Percentiles rank a stretch among this genome's conserved stretches.
These are phyloP conservation scores for Apamea anceps DNA, from an alignment of 2,888 invertebrate genomes.

Conservation along the genomic window DNA sequence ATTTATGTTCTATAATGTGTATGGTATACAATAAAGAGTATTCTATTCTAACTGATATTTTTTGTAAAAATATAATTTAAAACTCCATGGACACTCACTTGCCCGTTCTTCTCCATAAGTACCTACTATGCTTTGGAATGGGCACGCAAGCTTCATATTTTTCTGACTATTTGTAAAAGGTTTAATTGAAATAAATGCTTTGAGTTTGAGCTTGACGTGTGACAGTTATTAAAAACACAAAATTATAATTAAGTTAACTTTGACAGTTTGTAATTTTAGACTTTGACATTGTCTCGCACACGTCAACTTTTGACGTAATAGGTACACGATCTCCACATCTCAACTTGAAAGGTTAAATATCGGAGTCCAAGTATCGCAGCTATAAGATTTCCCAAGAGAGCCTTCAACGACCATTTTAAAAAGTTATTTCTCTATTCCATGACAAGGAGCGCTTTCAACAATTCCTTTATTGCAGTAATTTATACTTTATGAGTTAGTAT, in stretches of 20 bases:
- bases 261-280: not conserved
- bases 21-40: too few relatives aligned
- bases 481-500: constrained; percentile 34
- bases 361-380: not conserved
- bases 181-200: too few relatives aligned
- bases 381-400: constrained; percentile 37
- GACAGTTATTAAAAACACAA: not conserved
- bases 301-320: not conserved
- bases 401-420: constrained; percentile 10
- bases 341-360: constrained; percentile 2
- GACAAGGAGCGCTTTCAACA: constrained; percentile 18
- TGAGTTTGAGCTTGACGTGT: not conserved
- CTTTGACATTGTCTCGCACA: too few relatives aligned
- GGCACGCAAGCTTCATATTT: too few relatives aligned
- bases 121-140: too few relatives aligned
- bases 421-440: constrained; percentile 9
- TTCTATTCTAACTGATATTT: too few relatives aligned
- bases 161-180: too few relatives aligned
- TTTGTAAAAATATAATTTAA: too few relatives aligned
- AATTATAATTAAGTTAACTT: not conserved
- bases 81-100: too few relatives aligned
- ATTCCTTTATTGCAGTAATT: constrained; percentile 36
- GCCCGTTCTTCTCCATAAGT: too few relatives aligned
- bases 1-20: too few relatives aligned
- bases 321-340: not conserved